phyloP scores from a whole-genome alignment of 1,140 invertebrate genomes.

The Penaeus japonicus region DNA sequence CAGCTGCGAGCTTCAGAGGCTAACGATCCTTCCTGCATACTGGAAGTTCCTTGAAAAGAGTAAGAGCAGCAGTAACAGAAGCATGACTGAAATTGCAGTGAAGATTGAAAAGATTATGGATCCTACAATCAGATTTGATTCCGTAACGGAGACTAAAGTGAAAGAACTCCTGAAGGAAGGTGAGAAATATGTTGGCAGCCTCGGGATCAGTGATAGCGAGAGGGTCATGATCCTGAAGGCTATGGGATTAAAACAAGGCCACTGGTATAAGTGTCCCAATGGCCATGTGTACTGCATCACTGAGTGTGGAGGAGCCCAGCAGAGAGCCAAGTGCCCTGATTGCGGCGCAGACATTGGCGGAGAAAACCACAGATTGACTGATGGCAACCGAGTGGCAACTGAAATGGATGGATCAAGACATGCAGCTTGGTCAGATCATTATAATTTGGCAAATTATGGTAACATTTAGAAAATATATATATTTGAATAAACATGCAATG shows the following conservation, averaged over 20 bases:
- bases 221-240: neutral
- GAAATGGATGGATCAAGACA: constrained; percentile 70
- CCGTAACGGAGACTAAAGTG: neutral
- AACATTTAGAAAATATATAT: neutral
- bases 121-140: constrained; percentile 33
- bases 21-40: constrained; percentile 7
- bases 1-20: constrained; percentile 22
- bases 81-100: neutral
- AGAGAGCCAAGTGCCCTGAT: constrained; percentile 70
- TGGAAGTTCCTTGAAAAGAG: constrained; percentile 4
- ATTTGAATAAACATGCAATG: no score
- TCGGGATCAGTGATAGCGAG: constrained; percentile 6
- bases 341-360: constrained; percentile 75
- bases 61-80: neutral
- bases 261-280: constrained; percentile 75
- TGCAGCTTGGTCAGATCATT: constrained; percentile 65
- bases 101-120: neutral
- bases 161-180: neutral
- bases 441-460: constrained; percentile 36
- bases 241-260: constrained; percentile 23
- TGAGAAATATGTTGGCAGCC: constrained; percentile 15
- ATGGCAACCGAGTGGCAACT: constrained; percentile 68
- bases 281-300: constrained; percentile 76
- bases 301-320: constrained; percentile 77
- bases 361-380: constrained; percentile 66